These are phyloP conservation scores for Lysandra bellargus DNA, from an alignment of 2,888 invertebrate genomes.

Conservation along the genomic window DNA sequence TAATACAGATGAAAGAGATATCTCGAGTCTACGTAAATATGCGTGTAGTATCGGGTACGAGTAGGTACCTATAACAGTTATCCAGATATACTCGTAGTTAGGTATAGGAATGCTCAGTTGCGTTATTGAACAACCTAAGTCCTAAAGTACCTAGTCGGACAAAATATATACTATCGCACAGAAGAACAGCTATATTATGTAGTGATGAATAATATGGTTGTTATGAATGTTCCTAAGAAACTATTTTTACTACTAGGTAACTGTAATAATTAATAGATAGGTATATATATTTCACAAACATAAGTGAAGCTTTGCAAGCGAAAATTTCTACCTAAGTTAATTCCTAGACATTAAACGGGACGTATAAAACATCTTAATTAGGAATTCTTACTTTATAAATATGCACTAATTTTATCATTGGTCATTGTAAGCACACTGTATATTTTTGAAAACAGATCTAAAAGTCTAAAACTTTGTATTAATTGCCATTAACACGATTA, in stretches of 20 bases:
- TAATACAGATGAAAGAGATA: no score
- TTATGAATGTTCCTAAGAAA: not conserved
- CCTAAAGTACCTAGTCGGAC: not conserved
- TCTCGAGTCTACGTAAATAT: no score
- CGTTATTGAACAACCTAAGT: not conserved
- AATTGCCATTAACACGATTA: not conserved
- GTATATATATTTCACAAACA: not conserved
- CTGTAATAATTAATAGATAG: not conserved
- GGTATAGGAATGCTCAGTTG: no score
- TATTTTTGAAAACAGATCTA: constrained; percentile 26
- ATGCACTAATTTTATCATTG: constrained; percentile 40
- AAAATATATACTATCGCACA: not conserved
- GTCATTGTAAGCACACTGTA: constrained; percentile 43
- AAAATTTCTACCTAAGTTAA: not conserved
- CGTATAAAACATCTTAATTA: constrained; percentile 32
- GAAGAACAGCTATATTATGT: not conserved
- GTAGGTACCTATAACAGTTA: no score
- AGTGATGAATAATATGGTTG: not conserved
- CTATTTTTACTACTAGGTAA: not conserved
- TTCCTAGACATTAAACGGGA: constrained; percentile 20
- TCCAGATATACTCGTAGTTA: no score
- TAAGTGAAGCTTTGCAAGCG: not conserved
- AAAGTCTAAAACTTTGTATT: not conserved
- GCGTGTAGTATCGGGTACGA: no score
- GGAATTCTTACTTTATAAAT: constrained; percentile 33